Evolutionary conservation across 2,797 vertebrate species (phyloP).

Genomic region (Notolepis coatsorum): DNA sequence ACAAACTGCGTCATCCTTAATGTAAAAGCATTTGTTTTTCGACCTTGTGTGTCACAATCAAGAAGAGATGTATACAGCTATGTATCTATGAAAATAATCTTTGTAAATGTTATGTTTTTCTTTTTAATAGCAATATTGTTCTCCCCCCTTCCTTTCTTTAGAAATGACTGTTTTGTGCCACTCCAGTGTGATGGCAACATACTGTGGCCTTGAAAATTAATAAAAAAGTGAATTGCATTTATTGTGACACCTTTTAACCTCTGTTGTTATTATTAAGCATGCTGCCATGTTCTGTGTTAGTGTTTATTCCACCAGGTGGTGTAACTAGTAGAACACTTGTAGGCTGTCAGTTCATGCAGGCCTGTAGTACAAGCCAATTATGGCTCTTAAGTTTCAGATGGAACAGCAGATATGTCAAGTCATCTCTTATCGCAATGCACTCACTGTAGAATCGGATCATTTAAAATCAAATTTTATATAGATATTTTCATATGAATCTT

Average conservation of each 20-base stretch:
- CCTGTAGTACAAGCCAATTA: too few relatives aligned
- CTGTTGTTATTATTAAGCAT: too few relatives aligned
- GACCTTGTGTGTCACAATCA: constrained; percentile 35
- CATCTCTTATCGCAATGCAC: too few relatives aligned
- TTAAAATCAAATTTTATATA: too few relatives aligned
- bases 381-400: too few relatives aligned
- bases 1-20: not conserved
- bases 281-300: too few relatives aligned
- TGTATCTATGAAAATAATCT: constrained; percentile 32
- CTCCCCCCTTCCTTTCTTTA: constrained; percentile 27
- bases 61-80: constrained; percentile 11
- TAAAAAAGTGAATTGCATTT: constrained; percentile 45
- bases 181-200: constrained; percentile 19
- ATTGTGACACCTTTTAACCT: not conserved
- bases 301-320: not conserved
- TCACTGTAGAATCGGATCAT: too few relatives aligned
- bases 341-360: too few relatives aligned
- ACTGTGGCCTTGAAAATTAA: constrained; percentile 52
- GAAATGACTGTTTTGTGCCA: constrained; percentile 40
- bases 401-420: too few relatives aligned
- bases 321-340: too few relatives aligned
- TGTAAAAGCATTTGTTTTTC: not conserved
- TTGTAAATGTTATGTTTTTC: constrained; percentile 40
- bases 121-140: constrained; percentile 32
- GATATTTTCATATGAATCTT: constrained; percentile 1